Evolutionary conservation across 2,113 vertebrate species (phyloP).

Genomic region (Notothenia rossii): DNA sequence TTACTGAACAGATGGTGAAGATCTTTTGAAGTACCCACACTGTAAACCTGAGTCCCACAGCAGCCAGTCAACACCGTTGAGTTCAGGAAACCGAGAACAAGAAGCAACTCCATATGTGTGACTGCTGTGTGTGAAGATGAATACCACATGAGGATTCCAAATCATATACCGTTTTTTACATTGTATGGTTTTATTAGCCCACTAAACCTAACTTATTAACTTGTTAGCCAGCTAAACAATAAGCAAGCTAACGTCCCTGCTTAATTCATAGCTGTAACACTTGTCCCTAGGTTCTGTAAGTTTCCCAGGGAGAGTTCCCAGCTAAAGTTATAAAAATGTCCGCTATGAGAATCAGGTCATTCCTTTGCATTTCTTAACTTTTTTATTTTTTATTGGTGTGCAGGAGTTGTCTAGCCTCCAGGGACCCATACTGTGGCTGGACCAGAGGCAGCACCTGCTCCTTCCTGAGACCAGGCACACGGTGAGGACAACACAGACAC

Average conservation of each 20-base stretch:
- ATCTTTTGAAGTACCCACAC: not conserved
- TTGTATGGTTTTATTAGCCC: slow-evolving; percentile 2
- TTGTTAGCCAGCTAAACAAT: not conserved
- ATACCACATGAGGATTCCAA: slow-evolving; percentile 8
- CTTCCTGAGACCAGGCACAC: slow-evolving; percentile 91
- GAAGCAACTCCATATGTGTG: slow-evolving; percentile 14
- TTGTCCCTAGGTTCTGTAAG: not conserved
- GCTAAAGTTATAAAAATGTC: slow-evolving; percentile 6
- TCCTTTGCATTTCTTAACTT: slow-evolving; percentile 1
- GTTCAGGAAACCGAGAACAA: slow-evolving; percentile 14
- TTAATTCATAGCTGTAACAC: not conserved
- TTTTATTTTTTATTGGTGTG: slow-evolving; percentile 10
- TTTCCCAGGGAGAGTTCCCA: not conserved
- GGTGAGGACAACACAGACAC: slow-evolving; percentile 80
- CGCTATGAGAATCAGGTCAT: slow-evolving; percentile 1
- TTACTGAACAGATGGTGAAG: slow-evolving; percentile 5
- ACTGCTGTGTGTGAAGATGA: slow-evolving; percentile 1
- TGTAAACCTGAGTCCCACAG: slow-evolving; percentile 18
- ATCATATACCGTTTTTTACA: slow-evolving; percentile 1
- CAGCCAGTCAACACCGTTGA: slow-evolving; percentile 26
- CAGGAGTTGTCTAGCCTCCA: slow-evolving; percentile 93
- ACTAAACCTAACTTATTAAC: not conserved
- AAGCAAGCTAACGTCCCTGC: not conserved
- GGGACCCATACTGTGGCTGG: slow-evolving; percentile 97
- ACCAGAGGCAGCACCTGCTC: slow-evolving; percentile 90